phyloP scores from a whole-genome alignment of 2,113 vertebrate species.

The Gopherus evgoodei region DNA sequence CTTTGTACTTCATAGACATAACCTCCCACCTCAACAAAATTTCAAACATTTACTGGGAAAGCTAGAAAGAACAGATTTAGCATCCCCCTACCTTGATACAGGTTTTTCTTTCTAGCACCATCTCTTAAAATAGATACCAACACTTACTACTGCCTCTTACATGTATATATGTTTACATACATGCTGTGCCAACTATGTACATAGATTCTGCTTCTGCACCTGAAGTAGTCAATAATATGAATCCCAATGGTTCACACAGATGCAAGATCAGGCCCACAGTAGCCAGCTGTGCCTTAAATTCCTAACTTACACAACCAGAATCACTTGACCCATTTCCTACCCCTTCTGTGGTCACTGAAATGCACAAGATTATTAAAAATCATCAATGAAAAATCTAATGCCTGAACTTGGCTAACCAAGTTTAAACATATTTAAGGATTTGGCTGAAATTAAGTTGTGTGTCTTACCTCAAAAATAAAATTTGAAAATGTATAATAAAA shows the following conservation, averaged over 20 bases:
- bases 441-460: conserved; percentile 23
- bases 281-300: not conserved
- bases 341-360: not conserved
- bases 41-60: accelerated
- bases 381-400: not conserved
- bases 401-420: not conserved
- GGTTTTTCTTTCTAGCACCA: not conserved
- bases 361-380: conserved; percentile 1
- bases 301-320: not conserved
- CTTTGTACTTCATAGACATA: conserved; percentile 1
- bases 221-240: accelerated
- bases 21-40: not conserved
- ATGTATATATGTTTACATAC: not conserved
- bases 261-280: not conserved
- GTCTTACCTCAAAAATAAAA: conserved; percentile 50
- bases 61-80: not conserved
- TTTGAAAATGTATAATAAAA: conserved; percentile 27
- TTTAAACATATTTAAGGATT: not conserved
- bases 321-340: not conserved
- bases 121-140: not conserved
- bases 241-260: not conserved
- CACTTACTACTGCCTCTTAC: not conserved
- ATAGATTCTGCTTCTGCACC: not conserved
- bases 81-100: accelerated
- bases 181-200: accelerated